Percentiles rank a stretch among this genome's conserved stretches.
phyloP scores from a whole-genome alignment of 2,797 vertebrate species.

The Nyctibius grandis region DNA sequence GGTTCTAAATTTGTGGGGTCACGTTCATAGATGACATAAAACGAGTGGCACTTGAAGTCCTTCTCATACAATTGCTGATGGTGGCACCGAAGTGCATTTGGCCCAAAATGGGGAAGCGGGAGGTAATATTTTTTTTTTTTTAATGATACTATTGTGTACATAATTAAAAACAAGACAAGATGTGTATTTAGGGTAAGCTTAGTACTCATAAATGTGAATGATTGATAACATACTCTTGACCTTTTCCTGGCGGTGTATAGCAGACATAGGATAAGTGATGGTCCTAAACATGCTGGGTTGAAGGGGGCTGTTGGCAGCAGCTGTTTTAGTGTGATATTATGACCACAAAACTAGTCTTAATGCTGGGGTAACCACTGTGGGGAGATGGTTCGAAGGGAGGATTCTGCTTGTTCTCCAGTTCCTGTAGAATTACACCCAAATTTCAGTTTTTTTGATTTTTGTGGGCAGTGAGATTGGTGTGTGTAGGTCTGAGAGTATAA shows the following conservation, averaged over 20 bases:
- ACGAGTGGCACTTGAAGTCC: not conserved
- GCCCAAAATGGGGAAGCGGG: not conserved
- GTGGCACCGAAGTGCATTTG: not conserved
- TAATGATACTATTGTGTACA: not conserved
- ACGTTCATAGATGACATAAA: not conserved
- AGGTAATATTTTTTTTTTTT: not conserved
- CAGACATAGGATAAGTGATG: not conserved
- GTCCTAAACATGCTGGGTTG: not conserved
- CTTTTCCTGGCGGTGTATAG: not conserved
- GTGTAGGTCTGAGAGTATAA: not conserved
- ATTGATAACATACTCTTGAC: slow-evolving; percentile 1
- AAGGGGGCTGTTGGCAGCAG: not conserved
- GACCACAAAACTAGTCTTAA: not conserved
- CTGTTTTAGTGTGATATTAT: not conserved
- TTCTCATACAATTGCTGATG: rapidly evolving
- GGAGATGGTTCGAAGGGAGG: not conserved
- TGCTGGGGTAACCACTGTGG: not conserved
- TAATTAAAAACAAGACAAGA: not conserved
- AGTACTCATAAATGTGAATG: not conserved
- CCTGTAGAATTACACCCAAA: not conserved
- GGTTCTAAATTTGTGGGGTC: not conserved
- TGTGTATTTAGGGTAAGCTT: not conserved
- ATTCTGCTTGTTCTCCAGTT: not conserved
- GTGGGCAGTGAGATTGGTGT: not conserved
- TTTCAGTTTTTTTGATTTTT: not conserved